Conservation (phyloP, 2,797 vertebrate species). For the Brachyrhaphis roseni region DNA sequence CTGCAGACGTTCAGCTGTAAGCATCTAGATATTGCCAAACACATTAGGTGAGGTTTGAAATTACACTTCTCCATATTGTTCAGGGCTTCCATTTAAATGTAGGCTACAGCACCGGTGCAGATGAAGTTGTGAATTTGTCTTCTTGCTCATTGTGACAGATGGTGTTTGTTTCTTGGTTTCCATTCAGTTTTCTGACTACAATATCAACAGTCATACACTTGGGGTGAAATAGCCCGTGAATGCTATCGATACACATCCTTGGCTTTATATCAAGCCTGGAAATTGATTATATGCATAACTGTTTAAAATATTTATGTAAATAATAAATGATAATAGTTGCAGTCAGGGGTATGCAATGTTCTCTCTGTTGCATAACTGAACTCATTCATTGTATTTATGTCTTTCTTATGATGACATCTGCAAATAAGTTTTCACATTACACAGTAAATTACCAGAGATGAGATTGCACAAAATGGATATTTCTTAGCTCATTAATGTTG, state of each 20-base stretch:
- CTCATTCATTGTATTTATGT: conserved; percentile 71
- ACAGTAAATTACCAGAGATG: conserved; percentile 52
- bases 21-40: conserved; percentile 45
- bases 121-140: conserved; percentile 48
- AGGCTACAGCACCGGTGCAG: conserved; percentile 21
- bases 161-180: conserved; percentile 41
- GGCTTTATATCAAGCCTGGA: conserved; percentile 30
- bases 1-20: conserved; percentile 56
- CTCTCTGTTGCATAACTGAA: conserved; percentile 62
- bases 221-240: conserved; percentile 33
- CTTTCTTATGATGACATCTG: conserved; percentile 54
- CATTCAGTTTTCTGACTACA: conserved; percentile 53
- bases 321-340: conserved; percentile 51
- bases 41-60: conserved; percentile 45
- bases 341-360: conserved; percentile 60
- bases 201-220: conserved; percentile 54
- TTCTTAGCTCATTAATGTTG: conserved; percentile 30
- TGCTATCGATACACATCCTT: conserved; percentile 29
- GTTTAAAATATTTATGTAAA: conserved; percentile 54
- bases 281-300: conserved; percentile 57
- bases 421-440: conserved; percentile 58
- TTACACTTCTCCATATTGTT: conserved; percentile 26
- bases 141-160: conserved; percentile 47
- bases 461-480: conserved; percentile 45
- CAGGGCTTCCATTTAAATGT: conserved; percentile 45